Conservation (phyloP, 2,113 vertebrate species). For the Astatoreochromis straeleni region DNA sequence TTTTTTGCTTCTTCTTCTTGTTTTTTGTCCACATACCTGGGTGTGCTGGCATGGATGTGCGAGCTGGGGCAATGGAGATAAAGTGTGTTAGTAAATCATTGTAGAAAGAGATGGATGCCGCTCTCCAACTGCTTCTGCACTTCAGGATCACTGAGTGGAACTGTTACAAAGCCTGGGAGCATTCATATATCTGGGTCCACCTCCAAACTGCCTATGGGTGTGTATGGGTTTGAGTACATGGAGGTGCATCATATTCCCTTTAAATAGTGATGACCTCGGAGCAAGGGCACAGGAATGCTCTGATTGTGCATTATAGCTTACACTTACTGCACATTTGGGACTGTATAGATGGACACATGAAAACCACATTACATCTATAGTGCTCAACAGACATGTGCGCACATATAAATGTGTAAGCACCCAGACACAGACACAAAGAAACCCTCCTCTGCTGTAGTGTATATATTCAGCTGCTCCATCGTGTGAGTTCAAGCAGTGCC, state of each 20-base stretch:
- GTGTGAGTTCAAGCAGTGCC: not conserved
- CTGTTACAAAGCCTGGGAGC: conserved; percentile 39
- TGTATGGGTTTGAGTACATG: not conserved
- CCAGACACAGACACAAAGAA: not conserved
- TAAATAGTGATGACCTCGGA: conserved; percentile 45
- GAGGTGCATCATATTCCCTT: conserved; percentile 9
- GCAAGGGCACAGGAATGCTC: not conserved
- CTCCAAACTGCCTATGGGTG: not conserved
- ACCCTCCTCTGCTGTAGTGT: not conserved
- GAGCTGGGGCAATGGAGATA: conserved; percentile 22
- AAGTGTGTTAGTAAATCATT: conserved; percentile 60
- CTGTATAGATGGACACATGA: not conserved
- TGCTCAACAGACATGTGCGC: not conserved
- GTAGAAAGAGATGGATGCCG: conserved; percentile 54
- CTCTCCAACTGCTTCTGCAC: conserved; percentile 33
- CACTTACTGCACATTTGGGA: not conserved
- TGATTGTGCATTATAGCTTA: conserved; percentile 4
- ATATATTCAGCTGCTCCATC: not conserved
- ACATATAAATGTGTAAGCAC: not conserved
- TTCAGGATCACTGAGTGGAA: conserved; percentile 55
- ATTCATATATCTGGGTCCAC: conserved; percentile 24
- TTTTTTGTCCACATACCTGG: conserved; percentile 17
- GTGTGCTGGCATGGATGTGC: conserved; percentile 1
- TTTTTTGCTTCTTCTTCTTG: not conserved
- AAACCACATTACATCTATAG: not conserved